Evolutionary conservation across 2,113 vertebrate species (phyloP).

Genomic region (Hemiscyllium ocellatum): DNA sequence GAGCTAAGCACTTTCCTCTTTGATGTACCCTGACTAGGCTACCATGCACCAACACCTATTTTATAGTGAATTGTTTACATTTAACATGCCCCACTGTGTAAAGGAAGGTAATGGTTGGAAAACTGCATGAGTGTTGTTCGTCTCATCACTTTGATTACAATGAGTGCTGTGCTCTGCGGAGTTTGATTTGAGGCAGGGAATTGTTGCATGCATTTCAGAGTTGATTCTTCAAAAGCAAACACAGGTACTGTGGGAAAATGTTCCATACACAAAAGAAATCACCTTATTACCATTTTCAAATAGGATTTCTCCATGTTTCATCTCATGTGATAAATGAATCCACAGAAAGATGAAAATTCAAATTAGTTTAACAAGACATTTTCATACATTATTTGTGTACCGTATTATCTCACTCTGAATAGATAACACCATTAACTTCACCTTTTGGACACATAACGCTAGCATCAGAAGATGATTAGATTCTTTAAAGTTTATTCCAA

Average conservation of each 20-base stretch:
- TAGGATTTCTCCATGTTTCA: neutral
- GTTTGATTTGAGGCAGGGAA: neutral
- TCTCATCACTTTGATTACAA: neutral
- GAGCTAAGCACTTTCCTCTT: neutral
- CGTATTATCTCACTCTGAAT: neutral
- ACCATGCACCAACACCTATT: neutral
- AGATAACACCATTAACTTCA: neutral
- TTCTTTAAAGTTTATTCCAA: slow-evolving; percentile 15
- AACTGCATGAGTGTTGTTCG: neutral
- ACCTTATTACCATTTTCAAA: neutral
- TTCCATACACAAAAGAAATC: neutral
- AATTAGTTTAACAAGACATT: slow-evolving; percentile 22
- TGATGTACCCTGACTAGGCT: neutral
- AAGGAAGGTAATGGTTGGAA: neutral
- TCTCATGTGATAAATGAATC: slow-evolving; percentile 8
- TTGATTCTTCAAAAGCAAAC: neutral
- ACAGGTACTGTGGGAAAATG: neutral
- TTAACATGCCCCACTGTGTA: neutral
- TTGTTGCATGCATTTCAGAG: neutral
- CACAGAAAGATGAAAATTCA: slow-evolving; percentile 3
- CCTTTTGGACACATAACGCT: neutral
- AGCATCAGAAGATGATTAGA: slow-evolving; percentile 1
- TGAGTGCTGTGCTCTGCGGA: neutral
- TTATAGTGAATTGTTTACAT: neutral
- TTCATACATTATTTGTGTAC: slow-evolving; percentile 24